Conservation (phyloP, 1,140 invertebrate genomes). For the Acromyrmex heyeri region DNA sequence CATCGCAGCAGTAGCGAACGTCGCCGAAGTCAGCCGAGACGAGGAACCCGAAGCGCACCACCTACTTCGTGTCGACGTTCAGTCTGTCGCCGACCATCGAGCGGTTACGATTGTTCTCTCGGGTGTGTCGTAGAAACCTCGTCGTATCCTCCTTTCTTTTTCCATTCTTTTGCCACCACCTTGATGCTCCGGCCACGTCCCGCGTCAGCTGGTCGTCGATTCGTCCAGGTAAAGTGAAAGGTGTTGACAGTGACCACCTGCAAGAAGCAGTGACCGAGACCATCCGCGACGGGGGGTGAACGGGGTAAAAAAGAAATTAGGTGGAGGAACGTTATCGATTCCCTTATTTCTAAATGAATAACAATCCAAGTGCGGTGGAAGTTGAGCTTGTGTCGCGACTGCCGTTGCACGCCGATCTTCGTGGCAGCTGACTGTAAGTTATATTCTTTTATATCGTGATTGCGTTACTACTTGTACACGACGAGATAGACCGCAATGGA, state of each 20-base stretch:
- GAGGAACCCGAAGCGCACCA: constrained; percentile 49
- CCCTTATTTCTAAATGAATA: constrained; percentile 80
- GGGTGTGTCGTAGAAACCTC: background rate
- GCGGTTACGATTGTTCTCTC: constrained; percentile 52
- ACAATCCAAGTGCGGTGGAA: constrained; percentile 81
- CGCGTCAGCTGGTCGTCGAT: constrained; percentile 43
- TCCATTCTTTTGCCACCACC: background rate
- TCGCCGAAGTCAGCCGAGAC: constrained; percentile 57
- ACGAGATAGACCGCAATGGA: constrained; percentile 21
- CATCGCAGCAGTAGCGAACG: constrained; percentile 64
- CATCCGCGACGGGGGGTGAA: background rate
- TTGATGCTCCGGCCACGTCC: constrained; percentile 62
- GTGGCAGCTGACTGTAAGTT: constrained; percentile 84
- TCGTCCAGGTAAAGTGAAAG: constrained; percentile 25
- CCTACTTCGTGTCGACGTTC: constrained; percentile 69
- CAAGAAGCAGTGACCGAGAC: background rate
- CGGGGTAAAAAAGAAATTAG: constrained; percentile 55
- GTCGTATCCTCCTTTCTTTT: constrained; percentile 10
- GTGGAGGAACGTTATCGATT: constrained; percentile 61
- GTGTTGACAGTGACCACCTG: constrained; percentile 40
- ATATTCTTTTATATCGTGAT: background rate
- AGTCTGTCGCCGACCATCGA: constrained; percentile 79
- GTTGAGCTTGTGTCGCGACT: constrained; percentile 82
- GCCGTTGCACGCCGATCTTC: constrained; percentile 76
- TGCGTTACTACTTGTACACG: background rate